Base-by-base conservation (phyloP, 2,888 invertebrate genomes). In the Norana najaformis region DNA sequence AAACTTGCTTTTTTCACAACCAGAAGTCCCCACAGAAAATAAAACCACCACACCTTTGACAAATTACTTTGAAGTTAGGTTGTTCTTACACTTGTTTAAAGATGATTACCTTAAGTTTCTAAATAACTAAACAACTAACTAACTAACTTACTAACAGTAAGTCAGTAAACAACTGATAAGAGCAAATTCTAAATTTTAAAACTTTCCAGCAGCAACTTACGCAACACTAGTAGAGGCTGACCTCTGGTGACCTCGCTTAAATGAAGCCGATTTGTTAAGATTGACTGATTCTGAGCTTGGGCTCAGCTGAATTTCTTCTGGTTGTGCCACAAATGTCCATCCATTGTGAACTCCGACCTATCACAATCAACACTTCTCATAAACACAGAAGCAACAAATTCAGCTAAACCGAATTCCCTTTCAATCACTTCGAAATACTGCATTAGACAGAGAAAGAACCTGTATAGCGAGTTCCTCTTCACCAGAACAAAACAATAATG, bases 341-440 rank as follows among this genome's bases (percentile, higher is more conserved):
- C 95, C 95, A 93, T 96, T 95, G 93, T 95, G 95, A 20, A 95
- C 94, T 83, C 95, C 95, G 90, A 96, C 94, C 95, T 95, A 91
- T 92, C 23, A 83, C 30, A 30, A 90, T n/a, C 83, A 88, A 88
- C 20, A 38, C 88, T 35, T 35, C 38, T 38, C 14, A 88, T 5
- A 38, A 89, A 83, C 38, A 47, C 36, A 89, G 41, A 38, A 6
- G 47, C 47, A 47, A n/a, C 34, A 37, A 90, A 35, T 16, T 36
- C 85, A 36, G 16, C 37, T 36, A 85, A 85, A 85, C 85, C 16
- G 18, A 34, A 20, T 0, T 20, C 20, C 85, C 37, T 23, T 6
- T 8, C 34, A 14, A 5, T 5, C 83, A 35, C 35, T 3, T 16
- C 20, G 30, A 85, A 23, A 36, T 35, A 37, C 36, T 16, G 14